Base-by-base conservation (phyloP, 2,797 vertebrate species). In the Argya squamiceps region DNA sequence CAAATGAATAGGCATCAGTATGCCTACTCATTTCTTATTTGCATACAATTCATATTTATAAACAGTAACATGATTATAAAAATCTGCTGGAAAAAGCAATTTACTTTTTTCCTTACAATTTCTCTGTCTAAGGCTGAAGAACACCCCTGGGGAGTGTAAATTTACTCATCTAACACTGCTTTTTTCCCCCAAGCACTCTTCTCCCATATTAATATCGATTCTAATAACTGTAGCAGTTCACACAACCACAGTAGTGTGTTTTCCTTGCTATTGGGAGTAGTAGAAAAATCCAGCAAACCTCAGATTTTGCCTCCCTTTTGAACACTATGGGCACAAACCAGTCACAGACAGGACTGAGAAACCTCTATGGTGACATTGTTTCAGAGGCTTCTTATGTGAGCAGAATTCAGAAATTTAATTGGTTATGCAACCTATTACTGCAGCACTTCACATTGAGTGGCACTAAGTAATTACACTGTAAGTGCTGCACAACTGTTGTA, bases 401-500 rank as follows among this genome's bases (percentile, higher is more conserved):
- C 67, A 80, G 81, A 93, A 95, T 87, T 81, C 63, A 89, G 80
- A 88, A 70, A 58, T 91, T 60, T 65, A 89, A 44, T 75, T 95
- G 89, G 80, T 88, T 95, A 68, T 70, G 85, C 77, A 94, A n/a
- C 41, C 41, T 89, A 30, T 91, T 93, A 75, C 58, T 63, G 75
- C 47, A 83, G 71, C 77, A 76, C 83, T 96, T 89, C 79, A 88
- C 7, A 5, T 27, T 96, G 90, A 96, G 88, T 93, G 94, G 86
- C 92, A 84, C 79, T 65, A 86, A 93, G 74, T 93, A 93, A 95
- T 96, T 95, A 73, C 58, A 58, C 63, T 91, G 59, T 69, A 94
- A 89, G 88, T 95, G 79, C 90, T 75, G 73, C 83, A 68, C 84
- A 96, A 96, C 89, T 93, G 88, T 74, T 88, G 88, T 90, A 93